Evolutionary conservation across 1,140 invertebrate genomes (phyloP).

Genomic region (Meloidogyne exigua): DNA sequence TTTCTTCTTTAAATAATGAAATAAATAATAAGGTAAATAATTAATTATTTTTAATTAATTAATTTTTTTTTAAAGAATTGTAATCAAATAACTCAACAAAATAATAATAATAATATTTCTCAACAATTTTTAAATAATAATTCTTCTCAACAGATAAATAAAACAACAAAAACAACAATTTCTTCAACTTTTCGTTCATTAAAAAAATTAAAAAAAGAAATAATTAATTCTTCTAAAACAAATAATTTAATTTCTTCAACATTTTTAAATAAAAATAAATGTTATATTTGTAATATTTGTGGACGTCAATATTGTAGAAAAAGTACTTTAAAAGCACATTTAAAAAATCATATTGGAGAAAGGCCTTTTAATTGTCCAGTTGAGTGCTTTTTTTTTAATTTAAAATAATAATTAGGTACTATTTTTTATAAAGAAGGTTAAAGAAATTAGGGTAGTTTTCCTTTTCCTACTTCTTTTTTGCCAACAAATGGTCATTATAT

Average conservation of each 20-base stretch:
- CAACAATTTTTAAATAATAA: not conserved
- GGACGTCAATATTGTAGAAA: conserved; percentile 42
- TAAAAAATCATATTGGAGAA: conserved; percentile 51
- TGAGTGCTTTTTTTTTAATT: not conserved
- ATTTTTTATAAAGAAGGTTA: too few relatives aligned
- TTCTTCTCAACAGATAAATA: too few relatives aligned
- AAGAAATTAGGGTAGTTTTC: too few relatives aligned
- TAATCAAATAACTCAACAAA: not conserved
- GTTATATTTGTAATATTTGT: conserved; percentile 25
- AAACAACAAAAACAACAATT: too few relatives aligned
- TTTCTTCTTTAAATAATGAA: too few relatives aligned
- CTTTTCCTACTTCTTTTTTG: too few relatives aligned
- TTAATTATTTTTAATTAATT: too few relatives aligned
- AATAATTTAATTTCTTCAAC: not conserved
- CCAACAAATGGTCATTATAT: too few relatives aligned
- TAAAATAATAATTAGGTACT: too few relatives aligned
- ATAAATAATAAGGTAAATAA: too few relatives aligned
- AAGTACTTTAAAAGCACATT: conserved; percentile 54
- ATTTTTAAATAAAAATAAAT: not conserved
- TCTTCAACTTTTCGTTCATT: not conserved
- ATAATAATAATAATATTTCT: not conserved
- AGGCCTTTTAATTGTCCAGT: conserved; percentile 52
- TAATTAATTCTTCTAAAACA: not conserved
- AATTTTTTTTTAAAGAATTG: not conserved
- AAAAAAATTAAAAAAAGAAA: conserved; percentile 1